Conservation (phyloP, 2,797 vertebrate genomes). For the Propithecus perrieri region DNA sequence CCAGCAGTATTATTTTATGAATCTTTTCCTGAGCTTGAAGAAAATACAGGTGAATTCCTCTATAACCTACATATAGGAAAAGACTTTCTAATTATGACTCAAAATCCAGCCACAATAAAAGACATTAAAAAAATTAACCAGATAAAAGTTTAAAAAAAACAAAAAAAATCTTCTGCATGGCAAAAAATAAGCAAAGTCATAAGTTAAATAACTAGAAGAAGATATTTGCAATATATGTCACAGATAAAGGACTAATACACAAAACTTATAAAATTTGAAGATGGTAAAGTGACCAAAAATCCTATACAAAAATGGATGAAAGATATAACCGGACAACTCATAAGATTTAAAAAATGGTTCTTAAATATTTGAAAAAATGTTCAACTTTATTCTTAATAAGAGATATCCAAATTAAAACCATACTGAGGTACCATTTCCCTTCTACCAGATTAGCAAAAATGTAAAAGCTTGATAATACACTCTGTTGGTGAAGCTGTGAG, state of each 20-base stretch:
- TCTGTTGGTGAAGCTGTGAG: neutral
- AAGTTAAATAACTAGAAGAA: neutral
- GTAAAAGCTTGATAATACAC: neutral
- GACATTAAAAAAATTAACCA: neutral
- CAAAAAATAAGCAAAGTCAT: neutral
- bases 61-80: neutral
- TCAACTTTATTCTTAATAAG: neutral
- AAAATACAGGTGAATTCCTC: neutral
- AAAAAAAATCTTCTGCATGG: neutral
- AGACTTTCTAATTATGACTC: constrained; percentile 17
- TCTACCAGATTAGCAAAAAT: neutral
- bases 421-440: neutral
- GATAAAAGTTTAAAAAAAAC: neutral
- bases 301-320: neutral
- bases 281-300: neutral
- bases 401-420: neutral
- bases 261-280: neutral
- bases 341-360: neutral
- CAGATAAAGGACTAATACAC: neutral
- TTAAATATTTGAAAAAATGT: neutral
- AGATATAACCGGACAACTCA: neutral
- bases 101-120: neutral
- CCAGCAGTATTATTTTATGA: neutral
- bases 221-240: neutral
- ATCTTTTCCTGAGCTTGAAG: neutral